These are phyloP conservation scores for Danio albolineatus DNA, from an alignment of 2,797 vertebrate genomes.

Conservation along the genomic window DNA sequence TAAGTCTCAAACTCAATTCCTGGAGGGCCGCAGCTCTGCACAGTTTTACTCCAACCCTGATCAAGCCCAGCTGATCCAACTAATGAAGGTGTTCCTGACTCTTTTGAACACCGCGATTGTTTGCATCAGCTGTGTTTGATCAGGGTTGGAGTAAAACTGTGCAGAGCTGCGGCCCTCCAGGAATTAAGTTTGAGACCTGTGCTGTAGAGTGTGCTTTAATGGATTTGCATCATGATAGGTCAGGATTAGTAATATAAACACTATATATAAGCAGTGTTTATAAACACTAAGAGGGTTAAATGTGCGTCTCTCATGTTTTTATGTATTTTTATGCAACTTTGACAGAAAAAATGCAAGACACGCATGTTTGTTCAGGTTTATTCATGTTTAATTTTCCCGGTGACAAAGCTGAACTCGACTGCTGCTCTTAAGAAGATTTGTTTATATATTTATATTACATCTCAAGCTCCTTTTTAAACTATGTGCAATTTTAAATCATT, in stretches of 20 bases:
- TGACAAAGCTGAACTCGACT: slow-evolving; percentile 32
- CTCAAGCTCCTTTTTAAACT: slow-evolving; percentile 1
- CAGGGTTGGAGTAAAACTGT: no score
- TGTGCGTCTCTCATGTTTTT: background rate
- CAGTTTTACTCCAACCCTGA: no score
- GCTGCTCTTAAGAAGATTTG: slow-evolving; percentile 15
- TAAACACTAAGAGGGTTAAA: slow-evolving; percentile 9
- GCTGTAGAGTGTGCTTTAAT: background rate
- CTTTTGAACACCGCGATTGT: no score
- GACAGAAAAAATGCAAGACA: slow-evolving; percentile 1
- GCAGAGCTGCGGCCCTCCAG: no score
- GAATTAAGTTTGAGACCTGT: no score
- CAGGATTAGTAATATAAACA: background rate
- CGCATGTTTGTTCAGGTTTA: background rate
- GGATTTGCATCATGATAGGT: background rate
- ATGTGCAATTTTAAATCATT: slow-evolving; percentile 34
- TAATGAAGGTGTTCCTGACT: no score
- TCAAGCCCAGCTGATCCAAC: no score
- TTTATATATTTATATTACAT: slow-evolving; percentile 39
- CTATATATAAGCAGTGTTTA: no score
- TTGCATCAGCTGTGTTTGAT: no score
- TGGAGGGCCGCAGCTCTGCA: no score
- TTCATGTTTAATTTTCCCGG: background rate
- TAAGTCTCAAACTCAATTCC: no score
- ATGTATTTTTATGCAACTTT: background rate